Evolutionary conservation across 2,888 invertebrate species (phyloP).

Genomic region (Suillia variegata): DNA sequence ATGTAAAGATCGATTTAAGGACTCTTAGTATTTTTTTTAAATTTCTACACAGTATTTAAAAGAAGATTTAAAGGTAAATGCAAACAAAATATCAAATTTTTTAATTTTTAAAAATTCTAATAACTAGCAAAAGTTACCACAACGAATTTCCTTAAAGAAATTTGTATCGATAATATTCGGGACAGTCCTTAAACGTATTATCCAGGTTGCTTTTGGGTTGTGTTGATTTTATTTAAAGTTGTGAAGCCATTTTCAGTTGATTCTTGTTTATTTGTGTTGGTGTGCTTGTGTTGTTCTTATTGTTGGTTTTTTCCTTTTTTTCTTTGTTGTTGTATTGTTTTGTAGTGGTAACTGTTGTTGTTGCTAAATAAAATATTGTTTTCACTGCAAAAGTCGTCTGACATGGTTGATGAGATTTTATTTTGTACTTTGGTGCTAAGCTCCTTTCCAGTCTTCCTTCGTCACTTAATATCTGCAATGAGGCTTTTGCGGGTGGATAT

Average conservation of each 20-base stretch:
- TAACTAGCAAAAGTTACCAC: too few species aligned
- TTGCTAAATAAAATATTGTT: slow-evolving; percentile 10
- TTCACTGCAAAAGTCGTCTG: not conserved
- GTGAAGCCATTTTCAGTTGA: slow-evolving; percentile 24
- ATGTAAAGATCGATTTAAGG: too few species aligned
- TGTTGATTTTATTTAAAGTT: slow-evolving; percentile 18
- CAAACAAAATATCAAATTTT: too few species aligned
- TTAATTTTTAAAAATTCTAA: too few species aligned
- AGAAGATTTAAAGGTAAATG: too few species aligned
- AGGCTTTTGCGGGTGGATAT: slow-evolving; percentile 5
- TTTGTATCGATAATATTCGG: too few species aligned
- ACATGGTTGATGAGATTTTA: slow-evolving; percentile 14
- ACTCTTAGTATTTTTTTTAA: too few species aligned
- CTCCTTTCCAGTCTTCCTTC: not conserved
- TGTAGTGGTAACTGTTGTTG: too few species aligned
- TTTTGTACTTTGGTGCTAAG: slow-evolving; percentile 6
- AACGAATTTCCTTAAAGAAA: too few species aligned
- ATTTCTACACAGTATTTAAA: too few species aligned
- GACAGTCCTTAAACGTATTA: too few species aligned
- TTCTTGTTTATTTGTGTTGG: slow-evolving; percentile 18
- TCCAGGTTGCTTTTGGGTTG: not conserved
- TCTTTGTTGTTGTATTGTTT: too few species aligned
- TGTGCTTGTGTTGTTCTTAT: not conserved
- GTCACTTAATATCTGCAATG: slow-evolving; percentile 5
- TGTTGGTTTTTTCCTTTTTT: not conserved